Conservation (phyloP, 2,113 vertebrate species). For the Phodopus roborovskii region DNA sequence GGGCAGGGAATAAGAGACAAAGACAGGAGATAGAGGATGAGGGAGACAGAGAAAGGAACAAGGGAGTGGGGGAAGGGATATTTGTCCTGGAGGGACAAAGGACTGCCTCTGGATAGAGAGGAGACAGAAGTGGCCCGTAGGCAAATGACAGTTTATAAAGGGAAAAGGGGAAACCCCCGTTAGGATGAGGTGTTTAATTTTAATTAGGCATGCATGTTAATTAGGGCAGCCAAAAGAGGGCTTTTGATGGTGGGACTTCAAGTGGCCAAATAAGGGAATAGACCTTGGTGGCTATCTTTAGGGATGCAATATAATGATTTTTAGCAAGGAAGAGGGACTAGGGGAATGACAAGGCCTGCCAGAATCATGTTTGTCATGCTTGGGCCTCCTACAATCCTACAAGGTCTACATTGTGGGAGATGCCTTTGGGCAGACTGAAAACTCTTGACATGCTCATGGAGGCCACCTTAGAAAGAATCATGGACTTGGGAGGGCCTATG, state of each 20-base stretch:
- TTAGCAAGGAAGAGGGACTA: not conserved
- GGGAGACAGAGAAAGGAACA: not conserved
- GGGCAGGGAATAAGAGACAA: not conserved
- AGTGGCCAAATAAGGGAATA: not conserved
- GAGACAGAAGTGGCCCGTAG: not conserved
- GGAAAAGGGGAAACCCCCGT: not conserved
- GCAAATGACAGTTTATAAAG: not conserved
- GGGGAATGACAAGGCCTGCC: not conserved
- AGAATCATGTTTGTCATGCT: not conserved
- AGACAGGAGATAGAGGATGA: not conserved
- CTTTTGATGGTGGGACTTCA: not conserved
- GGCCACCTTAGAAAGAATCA: not conserved
- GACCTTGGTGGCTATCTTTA: not conserved
- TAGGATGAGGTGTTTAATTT: not conserved
- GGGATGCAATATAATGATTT: not conserved
- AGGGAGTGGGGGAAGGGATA: not conserved
- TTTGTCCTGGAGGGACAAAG: not conserved
- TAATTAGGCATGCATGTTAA: not conserved
- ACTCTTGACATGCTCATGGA: not conserved
- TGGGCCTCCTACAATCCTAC: not conserved
- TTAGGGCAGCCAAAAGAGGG: not conserved
- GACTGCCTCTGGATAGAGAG: not conserved
- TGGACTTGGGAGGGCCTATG: not conserved
- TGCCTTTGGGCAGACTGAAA: conserved; percentile 20
- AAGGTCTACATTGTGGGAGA: not conserved